Conservation (phyloP, 2,797 vertebrate species). For the Aldrovandia affinis region DNA sequence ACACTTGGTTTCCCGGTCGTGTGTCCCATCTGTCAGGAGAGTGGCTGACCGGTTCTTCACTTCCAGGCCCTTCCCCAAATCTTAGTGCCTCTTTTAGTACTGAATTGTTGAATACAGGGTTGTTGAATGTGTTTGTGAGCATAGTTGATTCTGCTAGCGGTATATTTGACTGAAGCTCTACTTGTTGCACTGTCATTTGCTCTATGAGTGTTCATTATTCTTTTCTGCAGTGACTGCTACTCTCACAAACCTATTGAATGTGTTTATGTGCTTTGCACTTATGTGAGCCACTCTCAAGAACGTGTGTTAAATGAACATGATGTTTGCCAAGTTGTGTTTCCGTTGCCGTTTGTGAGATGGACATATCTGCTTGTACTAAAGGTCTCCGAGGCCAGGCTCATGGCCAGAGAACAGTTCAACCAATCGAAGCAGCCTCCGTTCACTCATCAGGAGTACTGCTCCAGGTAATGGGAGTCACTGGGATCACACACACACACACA, state of each 20-base stretch:
- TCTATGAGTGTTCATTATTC: not conserved
- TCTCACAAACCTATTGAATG: not conserved
- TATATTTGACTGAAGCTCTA: not conserved
- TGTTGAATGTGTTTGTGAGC: not conserved
- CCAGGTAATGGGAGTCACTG: slow-evolving; percentile 71
- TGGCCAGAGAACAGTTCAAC: slow-evolving; percentile 81
- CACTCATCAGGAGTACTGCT: slow-evolving; percentile 75
- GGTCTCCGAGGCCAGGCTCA: slow-evolving; percentile 81
- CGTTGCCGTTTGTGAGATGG: not conserved
- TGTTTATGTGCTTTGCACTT: not conserved
- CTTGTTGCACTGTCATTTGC: not conserved
- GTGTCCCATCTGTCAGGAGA: not conserved
- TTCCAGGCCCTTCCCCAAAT: no score
- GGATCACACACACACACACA: no score
- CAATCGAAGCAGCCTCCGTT: slow-evolving; percentile 70
- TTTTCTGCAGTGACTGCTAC: not conserved
- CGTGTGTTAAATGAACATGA: not conserved
- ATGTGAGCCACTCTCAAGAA: not conserved
- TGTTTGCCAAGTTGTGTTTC: not conserved
- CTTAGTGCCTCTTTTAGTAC: not conserved
- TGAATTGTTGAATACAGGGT: not conserved
- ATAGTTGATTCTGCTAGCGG: not conserved
- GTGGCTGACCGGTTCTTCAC: no score
- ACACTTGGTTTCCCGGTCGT: not conserved
- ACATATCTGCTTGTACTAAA: slow-evolving; percentile 49